phyloP scores from a whole-genome alignment of 2,797 vertebrate species.

The Gymnocypris eckloni region DNA sequence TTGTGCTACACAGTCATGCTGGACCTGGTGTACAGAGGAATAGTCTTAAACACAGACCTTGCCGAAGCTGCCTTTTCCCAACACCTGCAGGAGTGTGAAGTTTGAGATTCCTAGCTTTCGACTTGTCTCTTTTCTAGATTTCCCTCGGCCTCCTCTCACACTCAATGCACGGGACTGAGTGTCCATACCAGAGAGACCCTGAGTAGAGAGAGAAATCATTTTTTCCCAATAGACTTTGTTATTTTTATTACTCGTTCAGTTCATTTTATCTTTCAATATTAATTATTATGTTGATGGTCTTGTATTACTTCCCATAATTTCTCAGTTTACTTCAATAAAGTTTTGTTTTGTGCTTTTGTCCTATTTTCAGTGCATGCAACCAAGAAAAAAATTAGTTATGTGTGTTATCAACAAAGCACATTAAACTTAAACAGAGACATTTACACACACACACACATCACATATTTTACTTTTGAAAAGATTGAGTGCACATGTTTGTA shows the following conservation, averaged over 20 bases:
- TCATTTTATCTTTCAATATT: not conserved
- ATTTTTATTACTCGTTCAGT: not conserved
- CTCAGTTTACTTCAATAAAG: not conserved
- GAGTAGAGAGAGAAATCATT: not conserved
- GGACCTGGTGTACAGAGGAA: not conserved
- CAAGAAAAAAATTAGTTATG: not conserved
- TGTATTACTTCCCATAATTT: not conserved
- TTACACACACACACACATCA: not conserved
- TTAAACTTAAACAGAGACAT: slow-evolving; percentile 10
- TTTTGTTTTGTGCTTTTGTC: not conserved
- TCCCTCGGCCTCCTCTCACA: slow-evolving; percentile 56
- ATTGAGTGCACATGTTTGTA: not conserved
- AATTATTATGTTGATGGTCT: not conserved
- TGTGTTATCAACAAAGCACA: not conserved
- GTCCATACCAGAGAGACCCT: slow-evolving; percentile 32
- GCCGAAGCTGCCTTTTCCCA: slow-evolving; percentile 98
- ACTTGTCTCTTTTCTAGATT: slow-evolving; percentile 51
- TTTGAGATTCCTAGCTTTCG: slow-evolving; percentile 82
- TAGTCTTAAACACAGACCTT: slow-evolving; percentile 82
- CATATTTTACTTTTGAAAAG: not conserved
- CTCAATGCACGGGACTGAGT: slow-evolving; percentile 14
- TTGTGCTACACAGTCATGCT: not conserved
- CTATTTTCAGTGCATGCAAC: not conserved
- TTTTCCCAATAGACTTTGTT: too few relatives aligned
- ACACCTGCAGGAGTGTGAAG: slow-evolving; percentile 91